A percentile compares a stretch with the other conserved stretches of the same genome.
These are phyloP conservation scores for Mionectes olivaceus DNA, from an alignment of 2,797 vertebrate species.

Conservation along the genomic window DNA sequence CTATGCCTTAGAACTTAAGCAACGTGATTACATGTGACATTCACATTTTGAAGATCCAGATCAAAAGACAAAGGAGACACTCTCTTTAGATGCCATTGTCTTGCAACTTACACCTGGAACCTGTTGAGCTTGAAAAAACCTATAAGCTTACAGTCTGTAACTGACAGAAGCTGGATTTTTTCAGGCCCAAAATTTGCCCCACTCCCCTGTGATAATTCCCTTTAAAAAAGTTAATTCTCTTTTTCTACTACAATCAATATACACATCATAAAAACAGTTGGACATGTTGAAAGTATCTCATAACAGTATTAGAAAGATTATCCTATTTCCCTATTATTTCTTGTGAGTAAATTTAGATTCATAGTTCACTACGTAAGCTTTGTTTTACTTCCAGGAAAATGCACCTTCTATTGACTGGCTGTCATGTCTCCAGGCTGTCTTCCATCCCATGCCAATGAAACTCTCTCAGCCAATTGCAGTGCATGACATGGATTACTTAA, in stretches of 20 bases:
- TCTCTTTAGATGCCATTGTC: not conserved
- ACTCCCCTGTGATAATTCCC: not conserved
- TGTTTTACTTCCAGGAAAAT: slow-evolving; percentile 68
- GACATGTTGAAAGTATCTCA: not conserved
- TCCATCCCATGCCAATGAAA: slow-evolving; percentile 81
- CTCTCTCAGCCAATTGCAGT: slow-evolving; percentile 84
- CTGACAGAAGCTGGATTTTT: not conserved
- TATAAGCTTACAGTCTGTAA: not conserved
- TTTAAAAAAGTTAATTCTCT: not conserved
- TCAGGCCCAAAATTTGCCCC: not conserved
- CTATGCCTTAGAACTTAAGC: not conserved
- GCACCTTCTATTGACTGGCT: slow-evolving; percentile 91
- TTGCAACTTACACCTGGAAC: not conserved
- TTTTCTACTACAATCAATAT: not conserved
- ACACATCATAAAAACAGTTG: not conserved
- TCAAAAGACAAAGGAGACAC: not conserved
- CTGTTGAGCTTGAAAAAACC: not conserved
- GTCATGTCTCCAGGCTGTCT: slow-evolving; percentile 84
- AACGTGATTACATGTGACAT: not conserved
- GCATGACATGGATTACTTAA: slow-evolving; percentile 89
- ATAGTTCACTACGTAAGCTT: not conserved
- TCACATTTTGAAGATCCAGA: not conserved
- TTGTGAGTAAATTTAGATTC: not conserved
- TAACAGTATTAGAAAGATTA: not conserved
- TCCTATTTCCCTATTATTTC: not conserved